Conservation (phyloP, 2,797 vertebrate species). For the Coilia nasus region DNA sequence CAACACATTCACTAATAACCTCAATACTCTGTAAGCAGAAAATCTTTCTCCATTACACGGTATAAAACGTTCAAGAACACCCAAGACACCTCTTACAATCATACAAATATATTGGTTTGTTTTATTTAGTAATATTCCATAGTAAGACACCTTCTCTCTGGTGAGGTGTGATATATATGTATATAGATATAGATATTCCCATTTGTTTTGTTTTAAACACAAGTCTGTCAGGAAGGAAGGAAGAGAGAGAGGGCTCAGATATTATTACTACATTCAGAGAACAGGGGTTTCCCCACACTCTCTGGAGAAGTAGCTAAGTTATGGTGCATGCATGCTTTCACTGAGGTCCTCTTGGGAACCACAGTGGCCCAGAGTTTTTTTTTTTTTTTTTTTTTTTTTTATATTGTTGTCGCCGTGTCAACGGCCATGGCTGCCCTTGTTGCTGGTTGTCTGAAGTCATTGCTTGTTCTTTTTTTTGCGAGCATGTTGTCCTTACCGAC, state of each 20-base stretch:
- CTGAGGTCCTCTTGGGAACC: slow-evolving; percentile 10
- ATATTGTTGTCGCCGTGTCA: neutral
- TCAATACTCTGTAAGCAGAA: neutral
- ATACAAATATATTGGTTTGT: slow-evolving; percentile 83
- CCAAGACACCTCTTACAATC: slow-evolving; percentile 68
- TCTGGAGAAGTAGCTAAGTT: slow-evolving; percentile 30
- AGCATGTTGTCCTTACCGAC: slow-evolving; percentile 4
- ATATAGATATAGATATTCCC: neutral
- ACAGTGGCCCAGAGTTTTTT: neutral
- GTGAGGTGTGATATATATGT: slow-evolving; percentile 54
- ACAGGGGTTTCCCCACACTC: neutral
- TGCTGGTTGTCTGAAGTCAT: slow-evolving; percentile 27
- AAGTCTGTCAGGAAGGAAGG: slow-evolving; percentile 69
- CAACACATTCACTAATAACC: neutral
- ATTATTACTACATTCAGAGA: slow-evolving; percentile 24
- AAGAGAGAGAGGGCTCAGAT: slow-evolving; percentile 52
- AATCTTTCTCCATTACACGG: neutral
- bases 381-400: neutral
- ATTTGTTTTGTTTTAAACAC: slow-evolving; percentile 42
- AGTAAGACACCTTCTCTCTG: slow-evolving; percentile 71
- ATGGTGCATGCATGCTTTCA: slow-evolving; percentile 27
- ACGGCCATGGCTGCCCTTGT: slow-evolving; percentile 22
- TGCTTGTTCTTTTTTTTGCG: slow-evolving; percentile 21
- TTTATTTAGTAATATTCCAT: slow-evolving; percentile 78
- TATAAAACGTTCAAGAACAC: slow-evolving; percentile 33